These are phyloP conservation scores for Drosophila phalerata DNA, from an alignment of 2,888 invertebrate species.

Conservation along the genomic window DNA sequence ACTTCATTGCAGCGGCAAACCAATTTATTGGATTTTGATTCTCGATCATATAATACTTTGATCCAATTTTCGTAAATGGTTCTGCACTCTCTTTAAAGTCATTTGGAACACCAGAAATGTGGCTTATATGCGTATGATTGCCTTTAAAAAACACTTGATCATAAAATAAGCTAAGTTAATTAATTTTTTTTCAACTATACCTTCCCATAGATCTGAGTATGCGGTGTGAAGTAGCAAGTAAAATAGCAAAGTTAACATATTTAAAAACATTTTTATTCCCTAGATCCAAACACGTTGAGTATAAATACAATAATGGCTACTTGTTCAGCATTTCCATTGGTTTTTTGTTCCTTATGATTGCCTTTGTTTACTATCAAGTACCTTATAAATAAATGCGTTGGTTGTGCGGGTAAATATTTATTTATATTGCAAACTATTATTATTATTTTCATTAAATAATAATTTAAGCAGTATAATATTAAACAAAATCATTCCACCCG, in stretches of 20 bases:
- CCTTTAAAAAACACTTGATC: background rate
- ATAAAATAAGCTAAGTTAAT: background rate
- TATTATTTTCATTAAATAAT: no score
- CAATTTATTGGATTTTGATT: background rate
- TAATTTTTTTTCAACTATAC: background rate
- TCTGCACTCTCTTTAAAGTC: slow-evolving; percentile 1
- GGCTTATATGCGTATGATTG: background rate
- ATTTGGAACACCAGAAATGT: background rate
- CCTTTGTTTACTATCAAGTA: background rate
- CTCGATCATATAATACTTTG: slow-evolving; percentile 15
- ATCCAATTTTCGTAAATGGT: slow-evolving; percentile 16
- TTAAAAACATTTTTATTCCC: background rate
- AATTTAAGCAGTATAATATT: no score
- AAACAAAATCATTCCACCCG: no score
- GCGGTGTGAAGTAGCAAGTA: background rate
- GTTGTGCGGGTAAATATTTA: background rate
- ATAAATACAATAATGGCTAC: background rate
- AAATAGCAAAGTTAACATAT: background rate
- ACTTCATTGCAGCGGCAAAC: slow-evolving; percentile 7
- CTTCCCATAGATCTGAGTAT: background rate
- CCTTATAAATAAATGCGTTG: background rate
- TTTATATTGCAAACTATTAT: no score
- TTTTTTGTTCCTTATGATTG: background rate
- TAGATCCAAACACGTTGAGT: background rate
- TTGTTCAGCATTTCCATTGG: background rate